Percentiles rank a stretch among this genome's conserved stretches.
Evolutionary conservation across 1,140 invertebrate species (phyloP).

Genomic region (Leptonema lineaticorne): DNA sequence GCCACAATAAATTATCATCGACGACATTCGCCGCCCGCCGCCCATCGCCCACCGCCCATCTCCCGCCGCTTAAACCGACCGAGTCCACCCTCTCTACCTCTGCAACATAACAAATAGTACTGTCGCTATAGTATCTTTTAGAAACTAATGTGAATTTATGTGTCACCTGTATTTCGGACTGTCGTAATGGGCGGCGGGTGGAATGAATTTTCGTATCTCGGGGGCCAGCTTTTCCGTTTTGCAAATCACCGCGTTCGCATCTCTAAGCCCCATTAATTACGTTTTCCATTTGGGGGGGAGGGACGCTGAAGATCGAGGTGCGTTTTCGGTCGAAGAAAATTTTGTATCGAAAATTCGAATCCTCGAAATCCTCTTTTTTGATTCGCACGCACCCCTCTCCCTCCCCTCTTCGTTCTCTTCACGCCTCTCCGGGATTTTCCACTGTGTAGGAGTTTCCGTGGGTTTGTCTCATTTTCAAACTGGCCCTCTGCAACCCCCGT

Average conservation of each 20-base stretch:
- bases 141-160: conserved; percentile 12
- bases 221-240: not conserved
- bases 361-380: too few relatives aligned
- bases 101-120: too few relatives aligned
- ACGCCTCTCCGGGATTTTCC: too few relatives aligned
- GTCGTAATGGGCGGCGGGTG: too few relatives aligned
- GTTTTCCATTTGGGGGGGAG: not conserved
- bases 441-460: too few relatives aligned
- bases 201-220: too few relatives aligned
- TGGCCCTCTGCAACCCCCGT: not conserved
- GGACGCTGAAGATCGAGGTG: too few relatives aligned
- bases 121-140: not conserved
- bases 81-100: not conserved
- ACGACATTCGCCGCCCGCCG: not conserved
- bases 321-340: not conserved
- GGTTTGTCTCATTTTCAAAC: not conserved
- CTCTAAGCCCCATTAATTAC: conserved; percentile 26
- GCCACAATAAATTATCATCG: conserved; percentile 6
- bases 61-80: not conserved
- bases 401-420: too few relatives aligned
- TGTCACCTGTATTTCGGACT: conserved; percentile 4
- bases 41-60: not conserved
- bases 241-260: conserved; percentile 14
- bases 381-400: too few relatives aligned
- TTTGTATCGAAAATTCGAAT: not conserved